phyloP scores from a whole-genome alignment of 2,113 vertebrate species.

The Sturnira hondurensis region DNA sequence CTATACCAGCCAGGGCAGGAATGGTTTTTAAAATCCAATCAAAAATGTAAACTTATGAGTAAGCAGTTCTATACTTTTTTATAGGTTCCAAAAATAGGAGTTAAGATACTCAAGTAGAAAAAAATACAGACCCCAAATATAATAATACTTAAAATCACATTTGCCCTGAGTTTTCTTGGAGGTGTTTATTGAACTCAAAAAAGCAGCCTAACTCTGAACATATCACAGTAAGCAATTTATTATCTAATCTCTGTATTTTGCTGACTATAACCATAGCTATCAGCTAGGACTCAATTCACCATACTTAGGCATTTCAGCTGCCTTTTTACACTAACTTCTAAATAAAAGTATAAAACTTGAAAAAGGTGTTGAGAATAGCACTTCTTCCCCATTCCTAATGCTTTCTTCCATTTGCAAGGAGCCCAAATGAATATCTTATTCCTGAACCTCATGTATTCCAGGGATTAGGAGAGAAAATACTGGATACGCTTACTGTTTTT shows the following conservation, averaged over 20 bases:
- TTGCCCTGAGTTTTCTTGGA: not conserved
- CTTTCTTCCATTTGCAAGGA: conserved; percentile 6
- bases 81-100: not conserved
- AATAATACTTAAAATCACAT: not conserved
- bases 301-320: not conserved
- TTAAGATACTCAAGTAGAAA: not conserved
- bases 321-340: not conserved
- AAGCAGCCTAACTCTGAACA: not conserved
- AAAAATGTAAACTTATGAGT: not conserved
- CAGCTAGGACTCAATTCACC: not conserved
- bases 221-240: not conserved
- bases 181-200: not conserved
- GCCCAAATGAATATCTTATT: not conserved
- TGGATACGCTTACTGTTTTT: not conserved
- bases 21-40: not conserved
- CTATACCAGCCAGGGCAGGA: no score
- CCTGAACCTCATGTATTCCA: not conserved
- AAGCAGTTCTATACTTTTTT: not conserved
- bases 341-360: not conserved
- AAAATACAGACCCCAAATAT: not conserved
- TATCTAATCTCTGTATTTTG: not conserved
- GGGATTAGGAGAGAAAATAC: not conserved
- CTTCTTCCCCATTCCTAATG: not conserved
- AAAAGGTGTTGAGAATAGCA: not conserved
- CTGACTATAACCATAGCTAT: not conserved